phyloP scores from a whole-genome alignment of 2,888 invertebrate species.

The Punctoribates punctum region DNA sequence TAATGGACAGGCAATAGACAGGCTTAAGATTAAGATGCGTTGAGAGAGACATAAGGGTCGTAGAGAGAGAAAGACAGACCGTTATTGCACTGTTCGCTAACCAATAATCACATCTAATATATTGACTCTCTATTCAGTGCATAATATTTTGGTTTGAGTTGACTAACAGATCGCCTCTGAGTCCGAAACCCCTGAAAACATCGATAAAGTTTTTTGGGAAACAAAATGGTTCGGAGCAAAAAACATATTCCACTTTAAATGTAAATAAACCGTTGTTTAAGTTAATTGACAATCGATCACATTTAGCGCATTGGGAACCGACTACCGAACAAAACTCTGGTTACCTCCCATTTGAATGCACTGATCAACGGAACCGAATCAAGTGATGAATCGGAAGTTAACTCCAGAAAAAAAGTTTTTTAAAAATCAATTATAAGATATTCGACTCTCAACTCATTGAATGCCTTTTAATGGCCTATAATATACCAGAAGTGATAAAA shows the following conservation, averaged over 20 bases:
- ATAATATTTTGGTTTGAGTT: neutral
- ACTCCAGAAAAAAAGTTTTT: too few species aligned
- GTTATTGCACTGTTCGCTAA: neutral
- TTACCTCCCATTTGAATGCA: neutral
- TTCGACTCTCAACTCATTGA: too few species aligned
- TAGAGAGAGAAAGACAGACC: neutral
- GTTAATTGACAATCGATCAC: constrained; percentile 22
- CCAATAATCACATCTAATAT: constrained; percentile 5
- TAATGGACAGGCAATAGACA: neutral
- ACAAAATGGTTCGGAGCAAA: neutral
- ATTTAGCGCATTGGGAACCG: neutral
- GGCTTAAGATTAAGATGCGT: constrained; percentile 22
- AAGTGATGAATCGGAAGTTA: too few species aligned
- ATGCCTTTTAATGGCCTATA: too few species aligned
- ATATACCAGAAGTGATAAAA: too few species aligned
- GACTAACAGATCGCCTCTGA: neutral
- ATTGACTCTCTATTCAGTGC: neutral
- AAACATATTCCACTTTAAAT: constrained; percentile 1
- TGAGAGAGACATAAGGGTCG: neutral
- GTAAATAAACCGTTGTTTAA: constrained; percentile 5
- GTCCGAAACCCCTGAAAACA: neutral
- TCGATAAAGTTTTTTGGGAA: neutral
- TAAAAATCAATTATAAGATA: too few species aligned
- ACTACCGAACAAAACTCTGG: neutral
- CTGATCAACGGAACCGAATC: too few species aligned